These are phyloP conservation scores for Pterostichus madidus DNA, from an alignment of 2,888 invertebrate species.

Conservation along the genomic window DNA sequence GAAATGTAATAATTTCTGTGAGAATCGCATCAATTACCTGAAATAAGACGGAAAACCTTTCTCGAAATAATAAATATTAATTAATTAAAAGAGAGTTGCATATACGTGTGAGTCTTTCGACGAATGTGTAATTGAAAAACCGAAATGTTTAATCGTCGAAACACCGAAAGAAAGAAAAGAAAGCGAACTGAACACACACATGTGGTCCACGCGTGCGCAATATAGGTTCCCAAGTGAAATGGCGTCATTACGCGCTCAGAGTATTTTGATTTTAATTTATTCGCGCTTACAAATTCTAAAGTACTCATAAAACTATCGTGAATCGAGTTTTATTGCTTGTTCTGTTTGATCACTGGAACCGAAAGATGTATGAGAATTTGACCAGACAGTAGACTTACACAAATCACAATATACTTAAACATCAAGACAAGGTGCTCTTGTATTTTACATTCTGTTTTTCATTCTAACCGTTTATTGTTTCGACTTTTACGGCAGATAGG, in stretches of 20 bases:
- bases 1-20: constrained; percentile 8
- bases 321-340: constrained; percentile 55
- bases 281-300: constrained; percentile 44
- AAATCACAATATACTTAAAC: constrained; percentile 25
- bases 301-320: constrained; percentile 53
- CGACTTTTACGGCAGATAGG: too few species aligned
- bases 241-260: constrained; percentile 44
- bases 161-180: constrained; percentile 31
- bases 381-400: constrained; percentile 21
- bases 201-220: background rate
- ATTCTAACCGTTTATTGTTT: too few species aligned
- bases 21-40: constrained; percentile 41
- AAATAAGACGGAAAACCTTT: background rate
- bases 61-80: constrained; percentile 48
- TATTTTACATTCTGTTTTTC: background rate
- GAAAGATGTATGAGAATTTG: constrained; percentile 46
- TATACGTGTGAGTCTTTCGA: constrained; percentile 40
- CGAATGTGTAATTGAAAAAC: constrained; percentile 34
- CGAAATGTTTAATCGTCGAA: background rate
- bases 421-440: background rate
- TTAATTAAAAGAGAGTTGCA: constrained; percentile 34
- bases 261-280: constrained; percentile 57
- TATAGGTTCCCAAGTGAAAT: constrained; percentile 52
- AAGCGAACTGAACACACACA: background rate
- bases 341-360: constrained; percentile 53